Conservation (phyloP, 2,113 vertebrate species). For the Lipophrys pholis region DNA sequence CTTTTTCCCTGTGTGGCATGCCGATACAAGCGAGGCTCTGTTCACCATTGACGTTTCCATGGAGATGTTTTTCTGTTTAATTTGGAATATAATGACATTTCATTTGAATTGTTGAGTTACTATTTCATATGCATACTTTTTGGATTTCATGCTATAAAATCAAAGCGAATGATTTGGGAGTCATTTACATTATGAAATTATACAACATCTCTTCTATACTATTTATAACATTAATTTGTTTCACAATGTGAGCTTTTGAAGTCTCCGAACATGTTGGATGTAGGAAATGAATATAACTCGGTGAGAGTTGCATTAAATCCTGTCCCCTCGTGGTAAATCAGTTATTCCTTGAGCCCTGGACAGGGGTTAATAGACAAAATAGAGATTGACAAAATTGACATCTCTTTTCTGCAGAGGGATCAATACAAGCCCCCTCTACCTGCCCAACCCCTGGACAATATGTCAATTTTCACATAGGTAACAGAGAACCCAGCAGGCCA, state of each 20-base stretch:
- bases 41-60: background rate
- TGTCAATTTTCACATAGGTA: constrained; percentile 11
- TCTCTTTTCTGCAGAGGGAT: constrained; percentile 5
- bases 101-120: too few relatives aligned
- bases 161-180: background rate
- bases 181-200: background rate
- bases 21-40: constrained; percentile 5
- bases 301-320: background rate
- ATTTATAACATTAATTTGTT: background rate
- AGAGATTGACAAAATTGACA: constrained; percentile 8
- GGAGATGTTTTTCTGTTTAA: background rate
- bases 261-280: background rate
- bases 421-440: background rate
- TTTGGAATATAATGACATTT: too few relatives aligned
- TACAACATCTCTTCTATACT: background rate
- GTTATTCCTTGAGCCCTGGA: background rate
- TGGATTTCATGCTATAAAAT: background rate
- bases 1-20: background rate
- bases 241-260: background rate
- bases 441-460: background rate
- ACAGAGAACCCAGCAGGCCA: background rate
- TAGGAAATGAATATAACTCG: background rate
- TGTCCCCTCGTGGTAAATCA: background rate
- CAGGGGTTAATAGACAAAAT: constrained; percentile 22
- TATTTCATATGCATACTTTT: too few relatives aligned